phyloP scores from a whole-genome alignment of 2,113 vertebrate species.

The Myotis lucifugus region DNA sequence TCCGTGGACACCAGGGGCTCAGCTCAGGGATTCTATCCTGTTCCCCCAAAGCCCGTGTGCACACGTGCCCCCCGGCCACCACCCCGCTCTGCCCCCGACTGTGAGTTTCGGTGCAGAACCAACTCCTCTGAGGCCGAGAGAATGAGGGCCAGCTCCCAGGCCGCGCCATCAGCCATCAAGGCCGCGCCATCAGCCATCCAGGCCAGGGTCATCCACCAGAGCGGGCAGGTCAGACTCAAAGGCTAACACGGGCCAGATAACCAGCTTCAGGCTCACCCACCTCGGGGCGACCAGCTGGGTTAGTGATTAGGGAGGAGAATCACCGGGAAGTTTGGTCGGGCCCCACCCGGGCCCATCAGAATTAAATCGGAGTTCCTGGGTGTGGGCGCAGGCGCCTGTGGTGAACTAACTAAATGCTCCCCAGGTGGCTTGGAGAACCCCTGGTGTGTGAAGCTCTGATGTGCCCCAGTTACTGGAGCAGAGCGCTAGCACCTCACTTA shows the following conservation, averaged over 20 bases:
- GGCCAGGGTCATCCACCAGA: background rate
- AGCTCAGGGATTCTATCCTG: background rate
- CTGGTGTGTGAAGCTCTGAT: accelerated
- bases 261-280: background rate
- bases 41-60: no score
- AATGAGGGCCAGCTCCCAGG: background rate
- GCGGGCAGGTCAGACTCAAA: no score
- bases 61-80: background rate
- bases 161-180: background rate
- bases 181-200: accelerated
- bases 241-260: no score
- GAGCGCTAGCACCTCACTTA: no score
- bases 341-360: background rate
- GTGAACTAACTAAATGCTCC: background rate
- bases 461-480: background rate
- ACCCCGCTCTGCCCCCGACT: background rate
- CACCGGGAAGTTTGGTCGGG: background rate
- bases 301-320: background rate
- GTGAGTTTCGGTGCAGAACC: background rate
- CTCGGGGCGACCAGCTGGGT: background rate
- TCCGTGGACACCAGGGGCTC: background rate
- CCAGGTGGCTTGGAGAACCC: background rate
- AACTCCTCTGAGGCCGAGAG: background rate
- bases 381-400: background rate
- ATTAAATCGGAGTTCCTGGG: background rate